Base-by-base conservation (phyloP, 2,888 invertebrate species). In the Leptothorax acervorum region DNA sequence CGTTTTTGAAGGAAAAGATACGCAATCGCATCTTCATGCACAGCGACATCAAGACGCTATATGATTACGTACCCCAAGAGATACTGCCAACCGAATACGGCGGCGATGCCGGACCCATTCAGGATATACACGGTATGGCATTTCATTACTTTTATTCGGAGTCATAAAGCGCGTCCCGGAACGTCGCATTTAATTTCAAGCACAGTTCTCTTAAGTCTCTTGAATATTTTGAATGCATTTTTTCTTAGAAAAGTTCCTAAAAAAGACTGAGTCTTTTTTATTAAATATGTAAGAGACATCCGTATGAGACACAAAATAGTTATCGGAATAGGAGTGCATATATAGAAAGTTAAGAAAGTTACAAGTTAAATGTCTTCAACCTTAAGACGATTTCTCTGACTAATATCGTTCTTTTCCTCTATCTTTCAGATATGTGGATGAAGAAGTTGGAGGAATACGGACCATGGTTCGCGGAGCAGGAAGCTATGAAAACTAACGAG, bases 1-100 rank as follows among this genome's bases (percentile, higher is more conserved):
- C 98, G 0, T 98, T 98, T 95, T 95, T 98, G 88, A 98, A 98
- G 95, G 98, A 98, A 94, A 98, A 98, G 96, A 97, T 98, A 92
- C 96, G 97, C 92, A 97, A 97, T 92, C 97, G 98, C 91, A 97
- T 98, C 93, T 97, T 97, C 95, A 97, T 98, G 85, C 98, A 98
- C 93, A 96, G 96, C 60, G 96, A 96, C 87, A 94, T 97, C 87
- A 97, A 97, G 86, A 97, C 97, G 18, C 95, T 98, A 11, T 97
- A 98, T 95, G 97, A 98, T 93, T 96, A 96, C 90, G 96, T 98
- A 82, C 98, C 98, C 1, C 97, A 96, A 92, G 97, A 98, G 85
- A 96, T 98, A 94, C 95, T 98, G 83, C 98, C 98, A 0, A 95
- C 96, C 75, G 98, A 98, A 93, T 98, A 98, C 91, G 98, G 98